Conservation (phyloP, 2,113 vertebrate genomes). For the Hypocryptadius cinnamomeus region DNA sequence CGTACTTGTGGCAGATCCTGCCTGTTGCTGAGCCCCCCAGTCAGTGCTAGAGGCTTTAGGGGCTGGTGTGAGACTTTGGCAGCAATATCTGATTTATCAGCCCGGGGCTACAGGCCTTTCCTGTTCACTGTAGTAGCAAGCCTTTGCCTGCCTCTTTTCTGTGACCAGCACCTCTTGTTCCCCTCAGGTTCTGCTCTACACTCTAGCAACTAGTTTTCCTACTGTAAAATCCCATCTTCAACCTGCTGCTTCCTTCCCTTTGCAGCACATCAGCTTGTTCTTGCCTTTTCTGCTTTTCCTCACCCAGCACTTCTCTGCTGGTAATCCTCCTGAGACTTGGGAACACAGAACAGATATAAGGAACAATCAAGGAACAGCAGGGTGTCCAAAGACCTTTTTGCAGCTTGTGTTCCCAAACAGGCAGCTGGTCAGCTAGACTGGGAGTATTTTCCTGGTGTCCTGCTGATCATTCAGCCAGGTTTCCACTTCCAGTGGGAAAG, state of each 20-base stretch:
- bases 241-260: neutral
- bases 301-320: neutral
- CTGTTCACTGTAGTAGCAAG: neutral
- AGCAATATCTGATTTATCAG: neutral
- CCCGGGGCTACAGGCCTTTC: neutral
- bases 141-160: neutral
- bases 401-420: neutral
- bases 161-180: neutral
- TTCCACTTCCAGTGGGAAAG: neutral
- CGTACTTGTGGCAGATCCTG: neutral
- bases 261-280: neutral
- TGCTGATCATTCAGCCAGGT: neutral
- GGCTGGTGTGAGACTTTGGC: neutral
- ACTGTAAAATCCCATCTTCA: neutral
- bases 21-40: neutral
- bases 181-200: neutral
- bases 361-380: neutral
- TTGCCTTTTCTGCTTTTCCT: neutral
- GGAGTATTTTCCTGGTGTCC: neutral
- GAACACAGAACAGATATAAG: neutral
- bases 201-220: constrained; percentile 33
- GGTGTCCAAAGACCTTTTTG: neutral
- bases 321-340: neutral
- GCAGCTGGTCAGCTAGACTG: neutral
- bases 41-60: neutral